Percentiles rank a stretch among this genome's conserved stretches.
phyloP scores from a whole-genome alignment of 2,797 vertebrate species.

The Ataeniobius toweri region DNA sequence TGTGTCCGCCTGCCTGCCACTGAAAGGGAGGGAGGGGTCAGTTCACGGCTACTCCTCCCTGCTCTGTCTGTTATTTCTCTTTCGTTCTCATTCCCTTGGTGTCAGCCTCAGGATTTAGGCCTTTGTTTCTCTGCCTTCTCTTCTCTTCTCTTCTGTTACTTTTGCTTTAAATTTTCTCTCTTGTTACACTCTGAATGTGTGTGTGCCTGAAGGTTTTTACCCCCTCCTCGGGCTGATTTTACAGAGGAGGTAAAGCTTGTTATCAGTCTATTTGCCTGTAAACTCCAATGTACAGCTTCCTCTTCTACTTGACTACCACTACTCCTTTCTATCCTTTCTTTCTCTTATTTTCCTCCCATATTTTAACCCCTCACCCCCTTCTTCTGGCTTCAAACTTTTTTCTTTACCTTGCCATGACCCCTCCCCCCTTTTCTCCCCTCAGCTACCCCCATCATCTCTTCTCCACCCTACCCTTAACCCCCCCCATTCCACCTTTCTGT shows the following conservation, averaged over 20 bases:
- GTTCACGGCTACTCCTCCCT: slow-evolving; percentile 77
- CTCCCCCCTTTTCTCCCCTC: slow-evolving; percentile 14
- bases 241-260: slow-evolving; percentile 16
- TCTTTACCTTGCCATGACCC: slow-evolving; percentile 25
- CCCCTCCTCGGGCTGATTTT: slow-evolving; percentile 33
- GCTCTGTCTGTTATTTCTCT: slow-evolving; percentile 66
- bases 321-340: not conserved
- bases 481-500: not conserved
- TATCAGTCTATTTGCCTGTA: slow-evolving; percentile 10
- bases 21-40: slow-evolving; percentile 79
- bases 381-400: slow-evolving; percentile 5
- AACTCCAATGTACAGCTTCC: slow-evolving; percentile 15
- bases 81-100: slow-evolving; percentile 72
- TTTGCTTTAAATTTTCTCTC: slow-evolving; percentile 21
- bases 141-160: slow-evolving; percentile 32
- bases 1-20: slow-evolving; percentile 77
- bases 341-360: slow-evolving; percentile 21
- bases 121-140: slow-evolving; percentile 61
- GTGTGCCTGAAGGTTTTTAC: slow-evolving; percentile 21
- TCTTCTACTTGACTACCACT: not conserved
- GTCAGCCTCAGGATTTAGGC: slow-evolving; percentile 65
- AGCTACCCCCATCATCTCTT: slow-evolving; percentile 24
- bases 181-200: slow-evolving; percentile 5
- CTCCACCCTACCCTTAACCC: not conserved
- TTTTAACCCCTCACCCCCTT: slow-evolving; percentile 19